phyloP scores from a whole-genome alignment of 2,113 vertebrate species.

The Ophiodon elongatus region DNA sequence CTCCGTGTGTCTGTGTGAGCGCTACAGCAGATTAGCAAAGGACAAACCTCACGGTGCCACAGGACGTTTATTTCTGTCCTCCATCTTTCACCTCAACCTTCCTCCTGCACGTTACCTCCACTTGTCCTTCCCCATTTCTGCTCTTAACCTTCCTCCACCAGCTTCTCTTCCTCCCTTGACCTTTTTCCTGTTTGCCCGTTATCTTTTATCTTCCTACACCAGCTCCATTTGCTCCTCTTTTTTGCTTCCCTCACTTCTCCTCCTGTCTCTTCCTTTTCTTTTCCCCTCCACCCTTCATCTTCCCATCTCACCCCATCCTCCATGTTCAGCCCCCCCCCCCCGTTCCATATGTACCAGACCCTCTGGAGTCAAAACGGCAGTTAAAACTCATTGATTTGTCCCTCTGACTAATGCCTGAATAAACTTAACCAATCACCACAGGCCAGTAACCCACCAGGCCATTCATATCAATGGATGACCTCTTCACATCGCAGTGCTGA shows the following conservation, averaged over 20 bases:
- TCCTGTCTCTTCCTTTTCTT: neutral
- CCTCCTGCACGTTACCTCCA: constrained; percentile 17
- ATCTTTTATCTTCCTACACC: neutral
- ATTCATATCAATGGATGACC: constrained; percentile 69
- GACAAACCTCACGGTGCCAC: constrained; percentile 16
- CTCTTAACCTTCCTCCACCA: constrained; percentile 4
- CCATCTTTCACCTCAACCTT: constrained; percentile 43
- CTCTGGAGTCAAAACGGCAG: constrained; percentile 43
- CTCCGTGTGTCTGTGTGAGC: neutral
- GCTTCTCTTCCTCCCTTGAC: neutral
- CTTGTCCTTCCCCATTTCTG: neutral
- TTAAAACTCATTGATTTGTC: constrained; percentile 68
- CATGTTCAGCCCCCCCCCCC: neutral
- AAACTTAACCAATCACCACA: constrained; percentile 73
- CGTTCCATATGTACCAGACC: neutral
- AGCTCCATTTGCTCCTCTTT: neutral
- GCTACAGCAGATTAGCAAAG: constrained; percentile 32
- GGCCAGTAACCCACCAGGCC: constrained; percentile 67
- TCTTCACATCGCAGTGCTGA: constrained; percentile 20
- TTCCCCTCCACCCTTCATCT: neutral
- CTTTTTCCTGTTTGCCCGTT: neutral
- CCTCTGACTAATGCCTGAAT: constrained; percentile 78
- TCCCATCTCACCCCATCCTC: neutral
- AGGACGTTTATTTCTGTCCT: constrained; percentile 6
- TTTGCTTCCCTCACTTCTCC: neutral